These are phyloP conservation scores for Buceros bicornis DNA, from an alignment of 2,797 vertebrate genomes.

Conservation along the genomic window DNA sequence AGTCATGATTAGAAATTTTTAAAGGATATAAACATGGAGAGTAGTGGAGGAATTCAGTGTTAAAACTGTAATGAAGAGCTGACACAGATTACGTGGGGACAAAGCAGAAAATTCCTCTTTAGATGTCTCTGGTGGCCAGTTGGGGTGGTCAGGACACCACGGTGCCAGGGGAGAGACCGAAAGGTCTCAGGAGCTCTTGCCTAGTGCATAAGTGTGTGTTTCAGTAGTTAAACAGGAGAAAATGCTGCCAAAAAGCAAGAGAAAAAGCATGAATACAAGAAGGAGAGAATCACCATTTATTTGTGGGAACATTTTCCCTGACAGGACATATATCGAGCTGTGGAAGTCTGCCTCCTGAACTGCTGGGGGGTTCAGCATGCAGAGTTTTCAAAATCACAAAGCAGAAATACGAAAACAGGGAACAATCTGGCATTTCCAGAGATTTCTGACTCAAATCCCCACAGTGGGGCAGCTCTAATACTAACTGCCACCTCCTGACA, in stretches of 20 bases:
- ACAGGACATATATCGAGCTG: background rate
- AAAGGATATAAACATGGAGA: background rate
- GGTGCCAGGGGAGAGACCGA: background rate
- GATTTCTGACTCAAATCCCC: background rate
- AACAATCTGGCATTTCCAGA: background rate
- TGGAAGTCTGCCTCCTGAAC: background rate
- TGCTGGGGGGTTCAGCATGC: background rate
- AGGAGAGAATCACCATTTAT: background rate
- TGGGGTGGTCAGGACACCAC: background rate
- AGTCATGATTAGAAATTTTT: background rate
- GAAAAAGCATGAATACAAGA: background rate
- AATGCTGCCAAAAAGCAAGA: background rate
- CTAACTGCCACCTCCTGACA: background rate
- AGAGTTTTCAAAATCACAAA: background rate
- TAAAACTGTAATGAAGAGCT: background rate
- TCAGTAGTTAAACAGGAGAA: background rate
- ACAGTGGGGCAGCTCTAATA: background rate
- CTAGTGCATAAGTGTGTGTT: background rate
- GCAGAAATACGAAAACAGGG: background rate
- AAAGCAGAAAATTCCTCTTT: background rate
- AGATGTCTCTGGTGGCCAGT: rapidly evolving
- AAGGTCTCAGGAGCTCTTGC: background rate
- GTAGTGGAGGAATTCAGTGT: background rate
- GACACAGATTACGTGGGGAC: background rate
- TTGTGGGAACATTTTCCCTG: background rate